Base-by-base conservation (phyloP, 2,797 vertebrate species). In the Peromyscus nudipes region DNA sequence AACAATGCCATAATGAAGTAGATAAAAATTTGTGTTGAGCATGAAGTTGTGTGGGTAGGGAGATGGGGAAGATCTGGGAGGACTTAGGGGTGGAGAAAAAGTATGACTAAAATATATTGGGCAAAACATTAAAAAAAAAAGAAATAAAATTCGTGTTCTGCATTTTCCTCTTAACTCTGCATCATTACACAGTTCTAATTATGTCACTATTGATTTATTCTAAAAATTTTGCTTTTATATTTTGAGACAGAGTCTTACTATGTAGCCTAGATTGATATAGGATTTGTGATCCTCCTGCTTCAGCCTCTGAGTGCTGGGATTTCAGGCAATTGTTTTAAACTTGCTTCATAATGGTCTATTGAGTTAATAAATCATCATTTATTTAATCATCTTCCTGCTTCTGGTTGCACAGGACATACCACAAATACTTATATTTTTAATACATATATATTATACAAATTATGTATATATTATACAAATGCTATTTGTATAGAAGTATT, bases 301-400 rank as follows among this genome's bases (percentile, higher is more conserved):
- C 67, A 76, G 55, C 29, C 12, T 43, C 29, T 21, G 13, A 64
- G 19, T 77, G 31, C 40, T 77, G 40, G 7, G 7, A 77, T 89
- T 12, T 77, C 23, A 67, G 91, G 76, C n/a, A 89, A 88, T 92
- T 94, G 95, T 67, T 95, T 96, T 75, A 52, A 91, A 92, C 85
- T 94, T 93, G 13, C 3, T 86, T 69, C 25, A 64, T 82, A 73
- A 93, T 85, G 49, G 4, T 80, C 71, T 95, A 40, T 83, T 64
- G 69, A 57, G 49, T 94, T 89, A 92, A 76, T 46, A 4, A 25
- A 81, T 85, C 14, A 89, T 84, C 75, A 92, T 89, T 95, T 96
- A 91, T 86, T 85, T 94, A 94, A 82, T 94, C 27, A 86, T 96
- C 14, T 67, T 64, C 62, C 67, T 86, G 69, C 3, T 89, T 83